A percentile compares a stretch with the other conserved stretches of the same genome.
Conservation (phyloP, 2,888 invertebrate species). For the Campoplex nolae region DNA sequence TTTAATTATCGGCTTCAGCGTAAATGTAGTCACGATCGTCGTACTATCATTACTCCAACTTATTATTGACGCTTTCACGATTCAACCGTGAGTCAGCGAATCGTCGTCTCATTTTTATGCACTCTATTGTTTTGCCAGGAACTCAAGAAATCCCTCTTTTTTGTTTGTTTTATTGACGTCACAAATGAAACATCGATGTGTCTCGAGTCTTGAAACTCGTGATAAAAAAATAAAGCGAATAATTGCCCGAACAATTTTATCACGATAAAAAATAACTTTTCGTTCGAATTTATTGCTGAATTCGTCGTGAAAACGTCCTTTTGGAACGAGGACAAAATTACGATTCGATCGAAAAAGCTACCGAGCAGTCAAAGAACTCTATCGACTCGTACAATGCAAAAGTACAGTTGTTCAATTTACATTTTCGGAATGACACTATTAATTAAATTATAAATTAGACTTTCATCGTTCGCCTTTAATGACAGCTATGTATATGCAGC, state of each 20-base stretch:
- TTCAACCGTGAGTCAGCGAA: background rate
- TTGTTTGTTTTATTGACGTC: too few species aligned
- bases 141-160: background rate
- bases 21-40: constrained; percentile 11
- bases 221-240: too few species aligned
- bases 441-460: background rate
- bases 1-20: constrained; percentile 60
- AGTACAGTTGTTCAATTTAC: background rate
- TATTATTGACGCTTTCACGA: constrained; percentile 25
- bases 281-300: background rate
- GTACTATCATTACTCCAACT: constrained; percentile 13
- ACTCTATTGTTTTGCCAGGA: background rate
- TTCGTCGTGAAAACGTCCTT: background rate
- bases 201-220: too few species aligned
- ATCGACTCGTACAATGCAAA: background rate
- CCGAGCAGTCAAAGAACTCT: background rate
- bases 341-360: background rate
- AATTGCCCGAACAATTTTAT: too few species aligned
- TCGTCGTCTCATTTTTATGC: background rate
- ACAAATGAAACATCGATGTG: too few species aligned
- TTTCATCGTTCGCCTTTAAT: background rate
- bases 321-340: background rate
- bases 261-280: background rate
- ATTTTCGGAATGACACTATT: background rate
- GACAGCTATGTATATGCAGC: background rate